Conservation (phyloP, 2,113 vertebrate species). For the Aleadryas rufinucha region DNA sequence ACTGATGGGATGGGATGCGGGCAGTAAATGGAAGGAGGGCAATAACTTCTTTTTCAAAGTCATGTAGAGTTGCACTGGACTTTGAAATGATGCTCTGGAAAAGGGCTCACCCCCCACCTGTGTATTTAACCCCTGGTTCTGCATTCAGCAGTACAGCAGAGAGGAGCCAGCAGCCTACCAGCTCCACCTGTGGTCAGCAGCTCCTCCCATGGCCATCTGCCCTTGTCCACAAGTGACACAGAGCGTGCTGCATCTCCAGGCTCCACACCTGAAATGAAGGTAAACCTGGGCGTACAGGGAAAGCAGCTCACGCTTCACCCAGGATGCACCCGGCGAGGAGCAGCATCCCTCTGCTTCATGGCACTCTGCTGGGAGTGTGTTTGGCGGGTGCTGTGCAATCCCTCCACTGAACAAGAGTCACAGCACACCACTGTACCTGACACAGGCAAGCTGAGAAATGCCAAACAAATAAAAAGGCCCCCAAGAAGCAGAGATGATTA, state of each 20-base stretch:
- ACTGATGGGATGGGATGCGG: neutral
- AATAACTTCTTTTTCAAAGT: neutral
- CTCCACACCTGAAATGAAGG: neutral
- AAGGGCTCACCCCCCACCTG: neutral
- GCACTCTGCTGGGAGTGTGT: neutral
- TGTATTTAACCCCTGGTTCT: neutral
- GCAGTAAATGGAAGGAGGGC: neutral
- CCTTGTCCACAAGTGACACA: neutral
- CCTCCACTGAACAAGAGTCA: neutral
- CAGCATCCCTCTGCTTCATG: neutral
- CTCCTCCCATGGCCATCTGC: neutral
- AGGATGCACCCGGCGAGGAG: fast-evolving
- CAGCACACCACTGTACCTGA: neutral
- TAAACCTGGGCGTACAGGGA: fast-evolving
- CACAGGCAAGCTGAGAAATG: neutral
- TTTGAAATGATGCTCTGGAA: neutral
- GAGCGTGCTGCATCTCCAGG: neutral
- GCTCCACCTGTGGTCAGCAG: neutral
- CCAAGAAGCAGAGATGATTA: neutral
- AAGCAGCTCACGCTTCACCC: neutral
- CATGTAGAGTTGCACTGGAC: neutral
- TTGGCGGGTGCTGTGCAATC: neutral
- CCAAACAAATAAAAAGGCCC: neutral
- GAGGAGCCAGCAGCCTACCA: neutral
- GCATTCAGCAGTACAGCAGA: neutral